Conservation (phyloP, 2,888 invertebrate genomes). For the Hybos culiciformis region DNA sequence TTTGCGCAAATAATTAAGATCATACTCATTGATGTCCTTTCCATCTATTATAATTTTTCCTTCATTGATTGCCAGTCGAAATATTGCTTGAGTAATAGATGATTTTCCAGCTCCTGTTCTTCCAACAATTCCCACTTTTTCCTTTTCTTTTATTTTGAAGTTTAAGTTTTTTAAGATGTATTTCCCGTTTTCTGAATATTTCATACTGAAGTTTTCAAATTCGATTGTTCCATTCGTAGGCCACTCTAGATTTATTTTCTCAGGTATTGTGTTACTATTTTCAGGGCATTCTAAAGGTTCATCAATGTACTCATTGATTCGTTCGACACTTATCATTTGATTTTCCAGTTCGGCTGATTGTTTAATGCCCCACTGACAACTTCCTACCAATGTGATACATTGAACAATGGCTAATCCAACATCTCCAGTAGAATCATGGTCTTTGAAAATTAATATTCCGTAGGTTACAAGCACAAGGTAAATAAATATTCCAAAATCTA, state of each 20-base stretch:
- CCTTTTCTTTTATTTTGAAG: slow-evolving; percentile 41
- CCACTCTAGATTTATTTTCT: slow-evolving; percentile 44
- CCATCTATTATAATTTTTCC: slow-evolving; percentile 67
- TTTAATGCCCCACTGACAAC: slow-evolving; percentile 73
- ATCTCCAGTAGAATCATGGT: slow-evolving; percentile 40
- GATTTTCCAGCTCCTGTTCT: slow-evolving; percentile 83
- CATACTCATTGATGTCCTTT: slow-evolving; percentile 52
- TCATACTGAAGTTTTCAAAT: slow-evolving; percentile 52
- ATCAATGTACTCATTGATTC: slow-evolving; percentile 68
- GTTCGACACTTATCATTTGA: slow-evolving; percentile 72
- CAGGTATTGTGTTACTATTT: slow-evolving; percentile 36
- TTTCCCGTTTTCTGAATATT: slow-evolving; percentile 53
- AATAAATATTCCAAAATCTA: slow-evolving; percentile 75
- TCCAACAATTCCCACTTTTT: slow-evolving; percentile 70
- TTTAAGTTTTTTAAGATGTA: slow-evolving; percentile 60
- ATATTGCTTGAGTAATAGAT: slow-evolving; percentile 68
- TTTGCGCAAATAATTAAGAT: slow-evolving; percentile 60
- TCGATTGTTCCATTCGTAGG: slow-evolving; percentile 51
- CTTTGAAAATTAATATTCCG: slow-evolving; percentile 58
- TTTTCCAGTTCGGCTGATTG: slow-evolving; percentile 75
- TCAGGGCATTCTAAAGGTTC: slow-evolving; percentile 47
- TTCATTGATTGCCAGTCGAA: slow-evolving; percentile 64
- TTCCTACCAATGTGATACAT: slow-evolving; percentile 53
- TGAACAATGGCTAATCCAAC: slow-evolving; percentile 61
- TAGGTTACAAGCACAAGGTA: slow-evolving; percentile 77